A percentile compares a stretch with the other conserved stretches of the same genome.
Conservation (phyloP, 2,888 invertebrate genomes). For the Drosophila fungiperda region DNA sequence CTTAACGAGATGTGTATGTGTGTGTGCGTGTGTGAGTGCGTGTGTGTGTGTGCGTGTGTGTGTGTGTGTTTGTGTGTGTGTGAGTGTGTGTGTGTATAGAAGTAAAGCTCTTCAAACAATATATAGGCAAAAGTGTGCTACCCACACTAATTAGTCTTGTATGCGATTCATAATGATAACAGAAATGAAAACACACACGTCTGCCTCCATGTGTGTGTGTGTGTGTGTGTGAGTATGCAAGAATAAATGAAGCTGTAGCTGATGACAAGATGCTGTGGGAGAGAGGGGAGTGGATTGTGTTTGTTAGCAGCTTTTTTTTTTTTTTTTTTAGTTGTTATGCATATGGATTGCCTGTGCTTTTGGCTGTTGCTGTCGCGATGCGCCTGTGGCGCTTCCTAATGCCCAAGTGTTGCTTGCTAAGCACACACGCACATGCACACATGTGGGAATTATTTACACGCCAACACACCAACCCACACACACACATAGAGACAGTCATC, state of each 20-base stretch:
- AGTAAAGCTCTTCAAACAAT: conserved; percentile 49
- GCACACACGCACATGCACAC: conserved; percentile 11
- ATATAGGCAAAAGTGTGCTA: conserved; percentile 74
- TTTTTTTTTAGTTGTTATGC: not conserved
- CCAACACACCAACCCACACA: conserved; percentile 19
- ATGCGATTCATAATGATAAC: conserved; percentile 82
- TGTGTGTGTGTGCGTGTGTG: conserved; percentile 13
- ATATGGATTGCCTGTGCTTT: conserved; percentile 24
- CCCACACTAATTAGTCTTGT: conserved; percentile 77
- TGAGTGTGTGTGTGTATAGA: conserved; percentile 1
- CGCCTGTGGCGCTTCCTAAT: conserved; percentile 70
- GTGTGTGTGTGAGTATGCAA: conserved; percentile 34
- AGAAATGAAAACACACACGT: conserved; percentile 71
- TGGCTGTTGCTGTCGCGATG: conserved; percentile 13
- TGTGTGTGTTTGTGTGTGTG: conserved; percentile 7
- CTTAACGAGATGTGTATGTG: conserved; percentile 19
- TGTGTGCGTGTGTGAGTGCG: conserved; percentile 20
- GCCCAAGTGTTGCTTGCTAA: conserved; percentile 50
- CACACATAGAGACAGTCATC: not conserved
- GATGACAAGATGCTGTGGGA: not conserved
- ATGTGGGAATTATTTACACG: conserved; percentile 37
- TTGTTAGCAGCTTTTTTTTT: conserved; percentile 9
- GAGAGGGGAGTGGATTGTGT: not conserved
- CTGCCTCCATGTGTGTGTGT: conserved; percentile 21
- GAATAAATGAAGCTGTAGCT: conserved; percentile 20